These are phyloP conservation scores for Epizoanthus rinbou DNA, from an alignment of 92 coral and sea anemone species.

Conservation along the genomic window DNA sequence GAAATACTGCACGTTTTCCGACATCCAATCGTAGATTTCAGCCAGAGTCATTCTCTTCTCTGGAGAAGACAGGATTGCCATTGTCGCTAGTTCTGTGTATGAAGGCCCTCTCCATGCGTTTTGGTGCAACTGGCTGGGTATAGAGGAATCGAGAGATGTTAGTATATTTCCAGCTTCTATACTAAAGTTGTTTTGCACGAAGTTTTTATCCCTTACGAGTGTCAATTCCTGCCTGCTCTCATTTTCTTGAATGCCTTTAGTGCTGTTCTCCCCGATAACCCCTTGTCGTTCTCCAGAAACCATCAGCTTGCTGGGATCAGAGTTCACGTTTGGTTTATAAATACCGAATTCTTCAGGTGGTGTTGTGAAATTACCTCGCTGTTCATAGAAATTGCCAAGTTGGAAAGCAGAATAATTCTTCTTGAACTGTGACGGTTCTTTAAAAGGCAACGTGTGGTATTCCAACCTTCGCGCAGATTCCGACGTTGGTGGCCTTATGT, in stretches of 20 bases:
- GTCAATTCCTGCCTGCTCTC: no score
- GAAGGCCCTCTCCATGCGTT: constrained; percentile 30
- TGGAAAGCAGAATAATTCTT: no score
- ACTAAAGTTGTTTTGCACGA: not conserved
- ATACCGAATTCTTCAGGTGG: not conserved
- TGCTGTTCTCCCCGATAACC: no score
- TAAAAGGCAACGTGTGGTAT: not conserved
- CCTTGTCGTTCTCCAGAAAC: no score
- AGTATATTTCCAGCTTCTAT: not conserved
- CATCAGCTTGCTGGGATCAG: no score
- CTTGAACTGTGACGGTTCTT: no score
- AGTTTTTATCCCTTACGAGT: not conserved
- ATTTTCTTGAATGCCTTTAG: no score
- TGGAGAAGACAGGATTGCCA: constrained; percentile 19
- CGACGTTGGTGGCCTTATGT: not conserved
- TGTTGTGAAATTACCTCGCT: not conserved
- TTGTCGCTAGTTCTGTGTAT: constrained; percentile 38
- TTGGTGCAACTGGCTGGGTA: not conserved
- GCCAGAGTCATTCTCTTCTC: constrained; percentile 28
- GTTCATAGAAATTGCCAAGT: no score
- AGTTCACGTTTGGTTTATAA: no score
- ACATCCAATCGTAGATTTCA: constrained; percentile 35
- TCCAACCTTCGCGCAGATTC: not conserved
- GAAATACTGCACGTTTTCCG: constrained; percentile 41
- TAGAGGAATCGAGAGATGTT: no score